phyloP scores from a whole-genome alignment of 2,888 invertebrate genomes.

The Pammene aurita region DNA sequence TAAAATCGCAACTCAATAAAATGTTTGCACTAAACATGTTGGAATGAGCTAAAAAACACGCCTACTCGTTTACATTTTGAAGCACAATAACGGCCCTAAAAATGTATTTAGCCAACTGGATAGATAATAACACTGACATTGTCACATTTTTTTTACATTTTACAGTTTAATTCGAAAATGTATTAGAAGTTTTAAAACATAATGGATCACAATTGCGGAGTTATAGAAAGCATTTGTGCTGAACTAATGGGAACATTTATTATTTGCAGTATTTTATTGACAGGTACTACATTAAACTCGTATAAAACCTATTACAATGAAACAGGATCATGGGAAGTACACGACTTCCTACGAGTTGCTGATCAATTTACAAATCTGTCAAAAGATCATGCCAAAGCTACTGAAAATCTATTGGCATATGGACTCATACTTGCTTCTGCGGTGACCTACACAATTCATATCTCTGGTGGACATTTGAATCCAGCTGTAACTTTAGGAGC shows the following conservation, averaged over 20 bases:
- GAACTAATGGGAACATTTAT: constrained; percentile 4
- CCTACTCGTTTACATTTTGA: too few relatives aligned
- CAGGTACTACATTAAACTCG: neutral
- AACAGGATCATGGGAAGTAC: neutral
- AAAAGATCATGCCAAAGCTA: neutral
- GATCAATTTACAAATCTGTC: neutral
- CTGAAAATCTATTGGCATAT: neutral
- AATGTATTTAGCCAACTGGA: constrained; percentile 1
- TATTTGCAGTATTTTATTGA: neutral
- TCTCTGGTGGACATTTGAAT: constrained; percentile 8
- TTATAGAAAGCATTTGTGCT: constrained; percentile 4
- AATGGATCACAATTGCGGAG: neutral
- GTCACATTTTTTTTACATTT: neutral
- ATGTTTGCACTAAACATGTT: too few relatives aligned
- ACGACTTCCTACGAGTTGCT: neutral
- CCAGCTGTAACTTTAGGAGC: constrained; percentile 8
- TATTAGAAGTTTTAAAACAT: neutral
- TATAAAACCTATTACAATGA: neutral
- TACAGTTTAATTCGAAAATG: neutral
- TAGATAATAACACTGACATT: neutral
- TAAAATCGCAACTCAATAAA: too few relatives aligned
- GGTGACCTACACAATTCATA: neutral
- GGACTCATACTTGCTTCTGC: neutral
- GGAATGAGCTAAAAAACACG: too few relatives aligned
- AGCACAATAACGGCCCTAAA: too few relatives aligned